Percentiles rank a stretch among this genome's conserved stretches.
These are phyloP conservation scores for Bombus waltoni DNA, from an alignment of 1,140 invertebrate species.

Conservation along the genomic window DNA sequence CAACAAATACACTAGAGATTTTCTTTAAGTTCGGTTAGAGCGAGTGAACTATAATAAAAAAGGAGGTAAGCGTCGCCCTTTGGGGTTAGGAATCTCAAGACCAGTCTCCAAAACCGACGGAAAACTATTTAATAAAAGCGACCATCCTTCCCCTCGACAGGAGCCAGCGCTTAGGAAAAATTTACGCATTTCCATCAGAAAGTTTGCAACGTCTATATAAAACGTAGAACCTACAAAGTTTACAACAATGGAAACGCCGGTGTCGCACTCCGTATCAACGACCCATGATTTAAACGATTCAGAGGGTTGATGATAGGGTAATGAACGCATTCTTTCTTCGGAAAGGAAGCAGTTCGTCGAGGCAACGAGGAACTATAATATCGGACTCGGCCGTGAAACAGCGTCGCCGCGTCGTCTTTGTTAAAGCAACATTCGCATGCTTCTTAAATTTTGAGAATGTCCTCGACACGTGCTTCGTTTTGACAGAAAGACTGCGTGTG, in stretches of 20 bases:
- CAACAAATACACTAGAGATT: conserved; percentile 43
- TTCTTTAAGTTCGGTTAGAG: conserved; percentile 40
- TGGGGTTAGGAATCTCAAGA: conserved; percentile 42
- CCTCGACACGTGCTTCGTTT: conserved; percentile 42
- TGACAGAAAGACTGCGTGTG: conserved; percentile 41
- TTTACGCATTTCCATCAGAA: conserved; percentile 52
- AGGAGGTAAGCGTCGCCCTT: conserved; percentile 23
- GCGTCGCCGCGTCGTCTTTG: conserved; percentile 9
- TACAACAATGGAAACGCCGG: conserved; percentile 46
- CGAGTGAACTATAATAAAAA: conserved; percentile 57
- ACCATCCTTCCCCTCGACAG: neutral
- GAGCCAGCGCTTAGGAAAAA: conserved; percentile 1
- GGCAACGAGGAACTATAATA: conserved; percentile 35
- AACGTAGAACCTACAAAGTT: conserved; percentile 72
- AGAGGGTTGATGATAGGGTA: neutral
- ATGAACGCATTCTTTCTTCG: conserved; percentile 15
- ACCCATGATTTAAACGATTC: conserved; percentile 15
- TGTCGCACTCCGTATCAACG: conserved; percentile 32
- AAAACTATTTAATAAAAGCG: conserved; percentile 37
- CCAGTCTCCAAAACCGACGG: conserved; percentile 32
- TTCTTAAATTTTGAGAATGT: conserved; percentile 16
- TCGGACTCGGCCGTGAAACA: conserved; percentile 35
- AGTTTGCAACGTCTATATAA: conserved; percentile 70
- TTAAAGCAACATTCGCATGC: neutral
- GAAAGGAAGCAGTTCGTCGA: neutral